Percentiles rank a stretch among this genome's conserved stretches.
Conservation (phyloP, 2,888 invertebrate genomes). For the Aphodius granarius region DNA sequence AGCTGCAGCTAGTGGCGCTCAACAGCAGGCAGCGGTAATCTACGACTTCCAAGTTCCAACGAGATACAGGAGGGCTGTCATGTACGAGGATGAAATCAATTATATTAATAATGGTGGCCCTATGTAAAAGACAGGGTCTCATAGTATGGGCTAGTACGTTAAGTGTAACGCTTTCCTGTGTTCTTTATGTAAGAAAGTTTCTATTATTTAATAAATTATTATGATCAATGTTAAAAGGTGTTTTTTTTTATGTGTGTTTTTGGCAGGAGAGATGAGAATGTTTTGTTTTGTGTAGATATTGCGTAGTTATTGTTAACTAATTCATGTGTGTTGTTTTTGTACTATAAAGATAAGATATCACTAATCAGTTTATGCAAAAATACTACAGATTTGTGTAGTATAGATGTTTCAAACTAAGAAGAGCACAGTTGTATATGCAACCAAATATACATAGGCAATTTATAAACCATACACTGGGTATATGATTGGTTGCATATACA, state of each 20-base stretch:
- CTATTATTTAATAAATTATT: neutral
- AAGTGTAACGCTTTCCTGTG: neutral
- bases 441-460: no score
- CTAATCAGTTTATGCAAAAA: no score
- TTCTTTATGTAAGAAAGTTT: neutral
- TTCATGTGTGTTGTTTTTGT: no score
- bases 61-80: constrained; percentile 45
- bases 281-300: neutral
- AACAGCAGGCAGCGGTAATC: constrained; percentile 36
- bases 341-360: no score
- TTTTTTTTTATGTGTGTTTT: neutral
- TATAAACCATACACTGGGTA: no score
- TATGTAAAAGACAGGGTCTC: constrained; percentile 3
- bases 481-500: no score
- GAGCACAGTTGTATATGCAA: no score
- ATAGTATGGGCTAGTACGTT: neutral
- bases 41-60: constrained; percentile 51
- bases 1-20: constrained; percentile 21
- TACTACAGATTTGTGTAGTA: no score
- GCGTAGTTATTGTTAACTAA: no score
- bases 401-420: no score
- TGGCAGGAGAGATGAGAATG: neutral
- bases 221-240: neutral
- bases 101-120: constrained; percentile 52
- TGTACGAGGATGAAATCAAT: constrained; percentile 50